Evolutionary conservation across 37 sponge, comb jelly and placozoan species (phyloP), one percentile per base, ranked within the genome.

Genomic region (Ianthella basta): DNA sequence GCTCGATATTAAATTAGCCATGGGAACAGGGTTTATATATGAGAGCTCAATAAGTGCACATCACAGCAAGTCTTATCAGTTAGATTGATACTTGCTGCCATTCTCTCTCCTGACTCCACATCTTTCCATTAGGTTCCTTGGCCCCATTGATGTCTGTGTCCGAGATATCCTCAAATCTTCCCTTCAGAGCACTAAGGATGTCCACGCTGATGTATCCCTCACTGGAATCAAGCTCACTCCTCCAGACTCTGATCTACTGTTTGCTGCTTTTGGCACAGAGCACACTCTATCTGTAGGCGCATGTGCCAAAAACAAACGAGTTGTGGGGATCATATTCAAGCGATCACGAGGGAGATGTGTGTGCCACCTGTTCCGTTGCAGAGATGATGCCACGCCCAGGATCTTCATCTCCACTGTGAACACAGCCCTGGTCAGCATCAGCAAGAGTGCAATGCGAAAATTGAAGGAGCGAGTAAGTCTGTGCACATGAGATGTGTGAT

Each of bases 291-390:
- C 56, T 0, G 83, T 90, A 15, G 19, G 34, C 24, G 50, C 63
- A 59, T 89, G 91, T 60, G 60, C 88, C 24, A 93, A 86, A 65
- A 93, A 93, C 59, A 87, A 85, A 56, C 37, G 88, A 15, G 83
- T 90, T 40, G 59, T 93, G 15, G 90, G 94, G 0, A 69, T 93
- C 15, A 50, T 82, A 19, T 23, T 90, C 19, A 89, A 88, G 91
- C 72, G 73, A 55, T 60, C 85, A 18, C 85, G 72, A 44, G 34
- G 38, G 19, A 40, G 27, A 10, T 15, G 91, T 0, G 37, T 56
- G 60, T 93, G 94, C 39, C 94, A 90, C 38, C 37, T 90, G 30
- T 60, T 93, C 23, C 77, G 88, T 8, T 93, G 88, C 67, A 60
- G 78, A 0, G 84, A 87, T 41, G 40, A 85, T 21, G 8, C 88